Conservation (phyloP, 2,113 vertebrate genomes). For the Myotis yumanensis region DNA sequence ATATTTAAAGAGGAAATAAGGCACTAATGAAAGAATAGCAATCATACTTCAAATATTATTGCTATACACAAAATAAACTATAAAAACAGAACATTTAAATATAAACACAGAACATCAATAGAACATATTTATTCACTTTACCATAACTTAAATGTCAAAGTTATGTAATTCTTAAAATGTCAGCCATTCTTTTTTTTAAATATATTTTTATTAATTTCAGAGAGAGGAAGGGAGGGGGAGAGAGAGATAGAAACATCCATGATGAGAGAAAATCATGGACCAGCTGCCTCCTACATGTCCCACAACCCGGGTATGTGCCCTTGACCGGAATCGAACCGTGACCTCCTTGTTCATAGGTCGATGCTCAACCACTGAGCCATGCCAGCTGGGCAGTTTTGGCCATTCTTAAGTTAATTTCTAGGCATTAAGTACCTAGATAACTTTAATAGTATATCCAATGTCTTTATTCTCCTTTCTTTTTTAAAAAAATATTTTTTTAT, state of each 20-base stretch:
- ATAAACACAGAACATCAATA: neutral
- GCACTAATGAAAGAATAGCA: neutral
- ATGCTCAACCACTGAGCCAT: too few relatives aligned
- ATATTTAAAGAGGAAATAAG: constrained; percentile 17
- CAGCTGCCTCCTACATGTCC: too few relatives aligned
- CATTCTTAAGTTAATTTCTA: neutral
- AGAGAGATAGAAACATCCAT: too few relatives aligned
- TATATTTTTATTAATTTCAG: too few relatives aligned
- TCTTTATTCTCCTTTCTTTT: neutral
- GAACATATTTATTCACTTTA: neutral
- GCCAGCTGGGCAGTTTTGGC: neutral
- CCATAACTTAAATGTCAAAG: neutral
- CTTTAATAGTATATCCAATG: neutral
- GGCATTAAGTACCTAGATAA: neutral
- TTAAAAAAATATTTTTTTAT: too few relatives aligned
- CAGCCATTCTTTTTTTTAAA: neutral
- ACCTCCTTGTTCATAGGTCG: too few relatives aligned
- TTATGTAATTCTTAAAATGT: neutral
- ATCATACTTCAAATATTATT: neutral
- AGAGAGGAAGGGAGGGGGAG: too few relatives aligned
- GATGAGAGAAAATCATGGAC: too few relatives aligned
- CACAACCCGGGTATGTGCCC: too few relatives aligned
- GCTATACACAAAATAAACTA: neutral
- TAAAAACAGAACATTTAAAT: constrained; percentile 18
- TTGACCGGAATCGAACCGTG: too few relatives aligned